phyloP scores from a whole-genome alignment of 2,797 vertebrate species.

The Hephaestus fuliginosus region DNA sequence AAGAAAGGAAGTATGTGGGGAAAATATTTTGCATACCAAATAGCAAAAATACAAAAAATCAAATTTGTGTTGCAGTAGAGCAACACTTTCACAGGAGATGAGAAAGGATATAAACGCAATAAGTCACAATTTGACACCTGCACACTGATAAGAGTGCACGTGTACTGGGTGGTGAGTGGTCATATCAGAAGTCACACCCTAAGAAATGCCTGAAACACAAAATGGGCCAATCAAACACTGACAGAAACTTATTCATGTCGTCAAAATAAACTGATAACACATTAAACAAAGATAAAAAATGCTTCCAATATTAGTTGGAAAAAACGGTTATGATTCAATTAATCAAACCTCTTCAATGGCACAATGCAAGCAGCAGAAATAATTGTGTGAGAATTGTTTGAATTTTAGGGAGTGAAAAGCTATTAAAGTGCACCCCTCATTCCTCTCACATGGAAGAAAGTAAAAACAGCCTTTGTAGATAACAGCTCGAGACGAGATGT shows the following conservation, averaged over 20 bases:
- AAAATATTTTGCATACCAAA: too few relatives aligned
- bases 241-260: background rate
- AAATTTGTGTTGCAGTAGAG: background rate
- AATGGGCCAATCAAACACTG: slow-evolving; percentile 16
- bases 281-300: background rate
- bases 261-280: background rate
- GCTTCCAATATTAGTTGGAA: background rate
- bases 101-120: background rate
- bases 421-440: background rate
- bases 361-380: slow-evolving; percentile 19
- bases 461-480: slow-evolving; percentile 4
- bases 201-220: slow-evolving; percentile 26
- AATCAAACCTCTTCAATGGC: background rate
- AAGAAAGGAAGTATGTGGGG: too few relatives aligned
- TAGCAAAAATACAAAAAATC: too few relatives aligned
- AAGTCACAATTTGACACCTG: slow-evolving; percentile 7
- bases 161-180: background rate
- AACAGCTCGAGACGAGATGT: slow-evolving; percentile 5
- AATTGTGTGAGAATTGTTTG: slow-evolving; percentile 20
- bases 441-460: background rate
- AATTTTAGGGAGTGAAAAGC: slow-evolving; percentile 37
- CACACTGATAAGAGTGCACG: slow-evolving; percentile 26
- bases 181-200: slow-evolving; percentile 32
- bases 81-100: background rate
- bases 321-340: background rate